A percentile compares a stretch with the other conserved stretches of the same genome.
phyloP scores from a whole-genome alignment of 1,140 invertebrate species.

The Heliothis subflexa region DNA sequence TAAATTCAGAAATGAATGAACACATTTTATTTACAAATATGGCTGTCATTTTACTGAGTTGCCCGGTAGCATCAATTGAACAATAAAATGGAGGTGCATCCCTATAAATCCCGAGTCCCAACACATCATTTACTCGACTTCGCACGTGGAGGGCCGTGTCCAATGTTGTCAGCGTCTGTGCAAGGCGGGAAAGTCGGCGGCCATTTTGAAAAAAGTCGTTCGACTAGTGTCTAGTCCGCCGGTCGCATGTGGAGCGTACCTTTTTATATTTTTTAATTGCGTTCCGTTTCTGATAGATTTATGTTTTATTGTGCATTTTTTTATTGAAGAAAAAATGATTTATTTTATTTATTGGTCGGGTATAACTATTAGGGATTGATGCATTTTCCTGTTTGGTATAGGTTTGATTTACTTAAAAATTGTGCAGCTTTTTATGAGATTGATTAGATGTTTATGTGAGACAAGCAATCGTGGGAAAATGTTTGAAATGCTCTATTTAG shows the following conservation, averaged over 20 bases:
- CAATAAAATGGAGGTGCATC: slow-evolving; percentile 45
- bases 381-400: slow-evolving; percentile 18
- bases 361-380: slow-evolving; percentile 34
- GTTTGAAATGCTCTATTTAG: neutral
- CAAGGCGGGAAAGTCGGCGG: slow-evolving; percentile 62
- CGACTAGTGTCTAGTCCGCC: slow-evolving; percentile 63
- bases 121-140: slow-evolving; percentile 65
- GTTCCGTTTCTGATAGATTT: slow-evolving; percentile 48
- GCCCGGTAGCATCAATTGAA: slow-evolving; percentile 32
- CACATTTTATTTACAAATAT: neutral
- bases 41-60: neutral
- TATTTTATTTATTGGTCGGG: slow-evolving; percentile 32
- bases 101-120: slow-evolving; percentile 51
- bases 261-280: slow-evolving; percentile 64
- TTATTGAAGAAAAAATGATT: slow-evolving; percentile 37
- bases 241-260: slow-evolving; percentile 51
- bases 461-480: neutral
- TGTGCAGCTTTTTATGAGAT: slow-evolving; percentile 12
- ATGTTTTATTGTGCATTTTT: slow-evolving; percentile 44
- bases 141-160: slow-evolving; percentile 71
- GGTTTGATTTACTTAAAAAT: slow-evolving; percentile 13
- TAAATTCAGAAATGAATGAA: no score
- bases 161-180: slow-evolving; percentile 65
- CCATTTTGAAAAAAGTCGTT: slow-evolving; percentile 74
- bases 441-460: slow-evolving; percentile 19